Conservation (phyloP, 2,888 invertebrate species). For the Sympetrum striolatum region DNA sequence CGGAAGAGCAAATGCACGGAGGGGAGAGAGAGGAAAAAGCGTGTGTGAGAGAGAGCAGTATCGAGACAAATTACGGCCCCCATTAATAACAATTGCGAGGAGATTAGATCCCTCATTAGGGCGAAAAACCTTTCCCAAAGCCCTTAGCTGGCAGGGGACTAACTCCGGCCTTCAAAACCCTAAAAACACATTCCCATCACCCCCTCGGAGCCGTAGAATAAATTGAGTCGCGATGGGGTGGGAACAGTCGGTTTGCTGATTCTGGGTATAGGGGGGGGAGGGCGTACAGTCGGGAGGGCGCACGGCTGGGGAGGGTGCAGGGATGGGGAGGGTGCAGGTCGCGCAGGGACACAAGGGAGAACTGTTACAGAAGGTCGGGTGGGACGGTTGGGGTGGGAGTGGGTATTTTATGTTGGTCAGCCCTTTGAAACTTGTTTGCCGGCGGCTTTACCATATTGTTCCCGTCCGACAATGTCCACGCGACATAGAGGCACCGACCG, state of each 20-base stretch:
- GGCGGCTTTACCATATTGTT: conserved; percentile 36
- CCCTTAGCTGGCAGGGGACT: not conserved
- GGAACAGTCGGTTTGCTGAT: not conserved
- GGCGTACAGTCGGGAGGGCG: not conserved
- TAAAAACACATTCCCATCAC: not conserved
- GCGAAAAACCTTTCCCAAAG: not conserved
- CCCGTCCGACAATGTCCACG: conserved; percentile 32
- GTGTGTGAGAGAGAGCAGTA: not conserved
- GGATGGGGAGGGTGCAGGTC: not conserved
- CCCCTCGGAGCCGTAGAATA: not conserved
- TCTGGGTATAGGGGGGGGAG: not conserved
- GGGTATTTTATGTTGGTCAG: not conserved
- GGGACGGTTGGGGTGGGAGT: not conserved
- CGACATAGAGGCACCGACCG: conserved; percentile 21
- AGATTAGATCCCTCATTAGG: not conserved
- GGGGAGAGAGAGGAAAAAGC: not conserved
- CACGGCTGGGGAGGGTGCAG: not conserved
- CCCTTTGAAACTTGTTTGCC: conserved; percentile 8
- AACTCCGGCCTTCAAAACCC: not conserved
- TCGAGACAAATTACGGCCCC: not conserved
- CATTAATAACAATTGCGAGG: not conserved
- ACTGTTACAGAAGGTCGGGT: not conserved
- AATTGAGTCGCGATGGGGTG: not conserved
- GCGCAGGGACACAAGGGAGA: not conserved
- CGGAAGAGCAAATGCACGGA: not conserved